phyloP scores from a whole-genome alignment of 1,140 invertebrate species.

The Pentalonia nigronervosa region DNA sequence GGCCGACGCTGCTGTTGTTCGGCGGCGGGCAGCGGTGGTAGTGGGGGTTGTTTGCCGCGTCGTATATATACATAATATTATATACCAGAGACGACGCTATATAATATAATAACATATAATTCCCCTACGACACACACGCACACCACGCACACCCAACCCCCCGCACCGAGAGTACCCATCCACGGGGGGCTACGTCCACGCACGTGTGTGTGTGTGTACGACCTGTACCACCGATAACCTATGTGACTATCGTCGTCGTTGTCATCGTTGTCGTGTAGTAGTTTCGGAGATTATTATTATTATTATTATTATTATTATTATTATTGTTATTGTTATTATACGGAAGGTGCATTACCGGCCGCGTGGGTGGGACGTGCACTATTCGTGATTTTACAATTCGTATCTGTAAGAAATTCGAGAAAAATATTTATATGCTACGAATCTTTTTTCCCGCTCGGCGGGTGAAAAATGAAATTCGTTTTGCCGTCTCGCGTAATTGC shows the following conservation, averaged over 20 bases:
- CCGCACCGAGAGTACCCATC: neutral
- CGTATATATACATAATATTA: neutral
- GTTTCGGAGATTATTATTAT: too few relatives aligned
- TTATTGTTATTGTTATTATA: neutral
- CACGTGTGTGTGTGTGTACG: neutral
- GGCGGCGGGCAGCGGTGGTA: neutral
- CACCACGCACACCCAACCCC: neutral
- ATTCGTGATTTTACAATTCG: neutral
- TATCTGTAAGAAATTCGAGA: neutral
- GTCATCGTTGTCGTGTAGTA: neutral
- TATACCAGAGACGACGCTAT: neutral
- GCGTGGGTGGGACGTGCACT: neutral
- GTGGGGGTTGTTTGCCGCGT: neutral
- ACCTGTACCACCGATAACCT: neutral
- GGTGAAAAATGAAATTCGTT: slow-evolving; percentile 8
- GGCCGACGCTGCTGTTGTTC: slow-evolving; percentile 1
- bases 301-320: too few relatives aligned
- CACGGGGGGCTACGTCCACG: neutral
- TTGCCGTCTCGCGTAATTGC: neutral
- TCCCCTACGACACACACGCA: neutral
- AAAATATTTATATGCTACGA: neutral
- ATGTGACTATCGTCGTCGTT: neutral
- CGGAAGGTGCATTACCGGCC: neutral
- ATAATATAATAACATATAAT: slow-evolving; percentile 30
- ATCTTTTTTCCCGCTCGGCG: neutral